Conservation (phyloP, 2,888 invertebrate genomes). For the Alviniconcha strummeri region DNA sequence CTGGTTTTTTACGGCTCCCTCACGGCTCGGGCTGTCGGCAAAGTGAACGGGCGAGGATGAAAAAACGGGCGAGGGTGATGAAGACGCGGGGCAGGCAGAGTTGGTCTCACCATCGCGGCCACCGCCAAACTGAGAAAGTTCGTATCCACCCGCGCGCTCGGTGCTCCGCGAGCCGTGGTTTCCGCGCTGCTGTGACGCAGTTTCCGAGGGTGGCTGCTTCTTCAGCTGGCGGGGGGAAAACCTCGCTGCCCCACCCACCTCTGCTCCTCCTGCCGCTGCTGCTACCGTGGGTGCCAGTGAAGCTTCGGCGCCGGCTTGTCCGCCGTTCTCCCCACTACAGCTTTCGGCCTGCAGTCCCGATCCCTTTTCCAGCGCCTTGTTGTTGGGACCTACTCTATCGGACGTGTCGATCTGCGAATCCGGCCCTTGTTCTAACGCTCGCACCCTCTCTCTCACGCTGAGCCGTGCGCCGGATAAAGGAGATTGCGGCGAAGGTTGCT, state of each 20-base stretch:
- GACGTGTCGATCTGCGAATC: neutral
- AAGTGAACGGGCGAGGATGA: no score
- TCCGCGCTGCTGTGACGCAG: neutral
- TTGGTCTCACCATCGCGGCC: no score
- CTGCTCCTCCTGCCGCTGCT: neutral
- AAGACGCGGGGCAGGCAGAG: no score
- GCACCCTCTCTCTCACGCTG: slow-evolving; percentile 14
- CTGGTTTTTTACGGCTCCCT: no score
- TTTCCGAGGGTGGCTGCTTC: slow-evolving; percentile 5
- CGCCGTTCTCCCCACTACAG: no score
- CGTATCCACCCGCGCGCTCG: neutral
- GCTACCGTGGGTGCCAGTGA: no score
- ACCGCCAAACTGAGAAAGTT: neutral
- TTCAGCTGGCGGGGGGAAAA: slow-evolving; percentile 4
- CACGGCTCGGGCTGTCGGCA: no score
- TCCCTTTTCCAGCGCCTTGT: no score
- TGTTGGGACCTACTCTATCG: no score
- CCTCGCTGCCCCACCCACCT: slow-evolving; percentile 1
- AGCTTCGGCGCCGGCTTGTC: no score
- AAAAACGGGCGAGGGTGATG: no score
- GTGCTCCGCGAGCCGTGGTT: neutral
- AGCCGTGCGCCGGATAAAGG: neutral
- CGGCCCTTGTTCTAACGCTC: slow-evolving; percentile 8
- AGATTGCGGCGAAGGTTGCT: neutral
- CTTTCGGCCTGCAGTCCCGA: no score